Conservation (phyloP, 2,797 vertebrate species). For the Lophius americanus region DNA sequence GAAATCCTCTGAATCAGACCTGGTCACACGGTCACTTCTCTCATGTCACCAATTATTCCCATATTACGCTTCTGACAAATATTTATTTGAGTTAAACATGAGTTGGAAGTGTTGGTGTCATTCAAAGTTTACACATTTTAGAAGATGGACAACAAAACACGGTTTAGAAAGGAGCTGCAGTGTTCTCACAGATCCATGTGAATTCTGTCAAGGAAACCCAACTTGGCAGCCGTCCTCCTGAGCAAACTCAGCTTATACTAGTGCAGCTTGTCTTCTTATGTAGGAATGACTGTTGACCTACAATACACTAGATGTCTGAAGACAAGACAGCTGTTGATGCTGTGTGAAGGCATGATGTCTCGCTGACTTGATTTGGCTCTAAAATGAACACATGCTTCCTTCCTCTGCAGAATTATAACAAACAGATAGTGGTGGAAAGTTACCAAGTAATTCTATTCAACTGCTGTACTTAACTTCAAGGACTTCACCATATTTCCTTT, state of each 20-base stretch:
- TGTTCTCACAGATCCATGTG: constrained; percentile 55
- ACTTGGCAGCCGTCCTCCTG: constrained; percentile 19
- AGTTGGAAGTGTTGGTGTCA: constrained; percentile 11
- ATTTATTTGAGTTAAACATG: constrained; percentile 30
- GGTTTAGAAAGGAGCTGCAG: constrained; percentile 39
- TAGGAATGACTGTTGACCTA: background rate
- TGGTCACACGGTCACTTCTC: constrained; percentile 23
- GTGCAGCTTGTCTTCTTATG: constrained; percentile 12
- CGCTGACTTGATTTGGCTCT: background rate
- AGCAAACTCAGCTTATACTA: constrained; percentile 15
- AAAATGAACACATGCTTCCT: constrained; percentile 14
- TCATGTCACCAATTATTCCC: constrained; percentile 33
- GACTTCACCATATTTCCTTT: too few species aligned
- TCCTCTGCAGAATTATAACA: constrained; percentile 6
- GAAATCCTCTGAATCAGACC: constrained; percentile 23
- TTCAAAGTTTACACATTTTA: constrained; percentile 16
- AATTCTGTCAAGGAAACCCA: constrained; percentile 34
- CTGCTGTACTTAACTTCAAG: too few species aligned
- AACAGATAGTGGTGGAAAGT: background rate
- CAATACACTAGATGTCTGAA: background rate
- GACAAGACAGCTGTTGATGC: constrained; percentile 6
- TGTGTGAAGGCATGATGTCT: constrained; percentile 4
- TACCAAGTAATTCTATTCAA: too few species aligned
- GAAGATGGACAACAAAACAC: background rate
- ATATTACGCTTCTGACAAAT: background rate